Evolutionary conservation across 2,113 vertebrate species (phyloP), one percentile per base, ranked within the genome.

Genomic region (Scophthalmus maximus): DNA sequence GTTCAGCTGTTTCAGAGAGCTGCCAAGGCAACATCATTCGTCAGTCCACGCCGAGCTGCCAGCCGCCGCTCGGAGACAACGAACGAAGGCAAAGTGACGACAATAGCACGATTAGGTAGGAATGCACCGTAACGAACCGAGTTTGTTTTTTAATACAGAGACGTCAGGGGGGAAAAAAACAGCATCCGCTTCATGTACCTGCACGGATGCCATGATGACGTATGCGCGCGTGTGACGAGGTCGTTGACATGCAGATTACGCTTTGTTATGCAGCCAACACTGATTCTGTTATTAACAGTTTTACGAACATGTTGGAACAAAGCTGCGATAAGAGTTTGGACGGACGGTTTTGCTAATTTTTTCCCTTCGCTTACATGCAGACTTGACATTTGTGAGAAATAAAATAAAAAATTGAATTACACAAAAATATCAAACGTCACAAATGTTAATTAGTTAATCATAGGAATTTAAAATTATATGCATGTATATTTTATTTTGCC

Each of bases 1-100:
- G 53, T 63, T 88, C 40, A 59, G 72, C 70, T 88, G 86, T 88
- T 87, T 88, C 83, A 77, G 56, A 0, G 78, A 73, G 79, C 83
- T 73, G 83, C 81, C 87, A 63, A 5, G 63, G 72, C 51, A 3
- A 38, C 74, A 25, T 61, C 81, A 83, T 85, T 68, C 30, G 75
- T 90, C 87, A 83, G 26, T 42, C 17, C 10, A 8, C n/a, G 34
- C 52, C 1, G 40, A 58, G 56, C 12, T 4, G 22, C 57, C 38
- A 22, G n/a, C 55, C 1, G 53, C 50, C 9, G 49, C 51, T 64
- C 52, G 5, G 8, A 32, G 8, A 32, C 26, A 64, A 51, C 67
- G n/a, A 65, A 68, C 2, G 10, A 20, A 7, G 32, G 61, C 44
- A 77, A 66, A 69, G 58, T n/a, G 70, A 81, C 56, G 25, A 22